These are phyloP conservation scores for Chymomyza costata DNA, from an alignment of 1,140 invertebrate species.

Conservation along the genomic window DNA sequence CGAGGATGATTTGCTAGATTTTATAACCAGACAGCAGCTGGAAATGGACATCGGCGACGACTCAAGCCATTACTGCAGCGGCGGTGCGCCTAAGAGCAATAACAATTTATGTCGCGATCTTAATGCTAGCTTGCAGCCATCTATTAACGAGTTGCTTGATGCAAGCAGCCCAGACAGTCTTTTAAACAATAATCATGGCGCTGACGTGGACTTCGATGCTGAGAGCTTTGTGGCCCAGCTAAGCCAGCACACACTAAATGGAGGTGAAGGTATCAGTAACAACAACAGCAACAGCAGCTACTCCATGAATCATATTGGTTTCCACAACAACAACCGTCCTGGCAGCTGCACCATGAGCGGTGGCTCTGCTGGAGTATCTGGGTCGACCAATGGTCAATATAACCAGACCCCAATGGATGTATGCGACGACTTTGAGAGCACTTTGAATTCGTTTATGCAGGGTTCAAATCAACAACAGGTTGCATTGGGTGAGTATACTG, in stretches of 20 bases:
- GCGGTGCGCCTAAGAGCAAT: conserved; percentile 10
- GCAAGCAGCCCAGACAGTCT: conserved; percentile 53
- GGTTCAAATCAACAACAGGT: conserved; percentile 47
- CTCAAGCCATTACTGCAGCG: conserved; percentile 37
- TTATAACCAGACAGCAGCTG: conserved; percentile 74
- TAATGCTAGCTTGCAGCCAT: conserved; percentile 69
- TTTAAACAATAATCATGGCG: conserved; percentile 50
- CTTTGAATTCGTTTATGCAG: conserved; percentile 65
- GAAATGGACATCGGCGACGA: conserved; percentile 75
- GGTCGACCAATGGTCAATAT: conserved; percentile 45
- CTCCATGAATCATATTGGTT: conserved; percentile 9
- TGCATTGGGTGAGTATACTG: conserved; percentile 34
- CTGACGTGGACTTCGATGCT: conserved; percentile 63
- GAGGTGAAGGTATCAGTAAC: conserved; percentile 14
- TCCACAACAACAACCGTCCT: neutral
- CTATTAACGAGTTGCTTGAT: conserved; percentile 66
- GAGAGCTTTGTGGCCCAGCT: conserved; percentile 67
- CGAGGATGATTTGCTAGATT: conserved; percentile 67
- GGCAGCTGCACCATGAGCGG: conserved; percentile 8
- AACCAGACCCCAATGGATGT: conserved; percentile 67
- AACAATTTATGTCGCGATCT: conserved; percentile 58
- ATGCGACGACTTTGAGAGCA: conserved; percentile 73
- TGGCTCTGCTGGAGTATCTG: conserved; percentile 20
- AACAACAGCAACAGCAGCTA: conserved; percentile 9
- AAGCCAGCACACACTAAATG: conserved; percentile 48